Evolutionary conservation across 2,888 invertebrate genomes (phyloP), one percentile per base, ranked within the genome.

Genomic region (Liopterus haemorrhoidalis): DNA sequence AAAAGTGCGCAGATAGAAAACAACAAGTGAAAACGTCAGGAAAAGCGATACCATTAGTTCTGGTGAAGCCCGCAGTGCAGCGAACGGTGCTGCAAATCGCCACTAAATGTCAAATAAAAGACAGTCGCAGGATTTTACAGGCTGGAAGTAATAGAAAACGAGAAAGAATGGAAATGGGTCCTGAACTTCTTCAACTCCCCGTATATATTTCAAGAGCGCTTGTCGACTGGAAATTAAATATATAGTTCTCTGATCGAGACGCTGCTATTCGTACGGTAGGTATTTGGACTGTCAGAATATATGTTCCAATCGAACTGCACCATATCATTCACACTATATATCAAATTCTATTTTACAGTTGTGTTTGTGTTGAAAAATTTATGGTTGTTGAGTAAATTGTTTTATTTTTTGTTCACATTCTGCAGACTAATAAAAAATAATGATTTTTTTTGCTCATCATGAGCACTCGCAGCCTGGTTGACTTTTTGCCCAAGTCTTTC

Each of bases 101-200:
- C 59, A 60, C 61, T 62, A 64, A 64, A 64, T 57, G 63, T 64
- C 64, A 63, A 61, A 64, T 63, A 64, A 64, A 63, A 61, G 61
- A 56, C 60, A 60, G 62, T 61, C 59, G 19, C 59, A 53, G 57
- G 57, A 59, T 57, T 61, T 60, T 62, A 59, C 57, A 57, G 53
- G 54, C 50, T 51, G 50, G 51, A 46, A 57, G 58, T 60, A 62
- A 61, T 61, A 59, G 62, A 59, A 61, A 61, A 60, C 59, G 57
- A 59, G 61, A 57, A 62, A 58, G 57, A 60, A 62, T 62, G 60
- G 57, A 55, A 54, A 59, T 54, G 53, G 54, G 41, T 51, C 42
- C 41, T 46, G 43, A 46, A 49, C 46, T 49, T 49, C 46, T 41
- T 45, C 42, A 49, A 49, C 36, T 41, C 41, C 42, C 35, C 41